Conservation (phyloP, 2,113 vertebrate species). For the Semnornis frantzii region DNA sequence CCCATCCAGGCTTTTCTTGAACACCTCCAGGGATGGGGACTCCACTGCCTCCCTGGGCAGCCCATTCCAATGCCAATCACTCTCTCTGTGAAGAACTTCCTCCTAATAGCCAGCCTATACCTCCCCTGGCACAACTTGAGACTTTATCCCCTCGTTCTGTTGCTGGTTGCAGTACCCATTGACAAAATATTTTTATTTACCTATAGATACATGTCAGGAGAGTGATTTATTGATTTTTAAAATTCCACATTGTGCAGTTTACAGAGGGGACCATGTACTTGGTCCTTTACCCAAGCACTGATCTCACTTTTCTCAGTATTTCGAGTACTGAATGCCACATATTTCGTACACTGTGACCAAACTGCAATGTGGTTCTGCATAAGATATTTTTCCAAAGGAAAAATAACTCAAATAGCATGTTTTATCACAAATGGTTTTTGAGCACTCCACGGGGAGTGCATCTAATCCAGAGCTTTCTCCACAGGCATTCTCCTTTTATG, state of each 20-base stretch:
- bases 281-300: not conserved
- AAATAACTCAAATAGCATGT: not conserved
- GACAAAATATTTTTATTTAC: not conserved
- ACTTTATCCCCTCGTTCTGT: no score
- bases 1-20: no score
- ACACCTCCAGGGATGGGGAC: no score
- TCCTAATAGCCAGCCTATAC: no score
- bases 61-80: no score
- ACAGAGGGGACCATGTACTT: accelerated
- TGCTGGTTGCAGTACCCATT: not conserved
- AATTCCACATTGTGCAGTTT: not conserved
- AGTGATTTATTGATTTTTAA: not conserved
- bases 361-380: not conserved
- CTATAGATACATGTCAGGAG: not conserved
- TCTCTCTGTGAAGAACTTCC: no score
- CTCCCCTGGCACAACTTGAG: no score
- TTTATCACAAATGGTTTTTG: not conserved
- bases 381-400: not conserved
- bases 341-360: not conserved
- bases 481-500: slow-evolving; percentile 22
- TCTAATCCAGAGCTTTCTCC: not conserved
- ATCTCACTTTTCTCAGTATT: not conserved
- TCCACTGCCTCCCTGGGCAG: no score
- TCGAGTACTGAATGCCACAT: accelerated
- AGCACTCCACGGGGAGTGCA: not conserved